Percentiles rank a stretch among this genome's conserved stretches.
phyloP scores from a whole-genome alignment of 2,888 invertebrate genomes.

The Papilio gigon region DNA sequence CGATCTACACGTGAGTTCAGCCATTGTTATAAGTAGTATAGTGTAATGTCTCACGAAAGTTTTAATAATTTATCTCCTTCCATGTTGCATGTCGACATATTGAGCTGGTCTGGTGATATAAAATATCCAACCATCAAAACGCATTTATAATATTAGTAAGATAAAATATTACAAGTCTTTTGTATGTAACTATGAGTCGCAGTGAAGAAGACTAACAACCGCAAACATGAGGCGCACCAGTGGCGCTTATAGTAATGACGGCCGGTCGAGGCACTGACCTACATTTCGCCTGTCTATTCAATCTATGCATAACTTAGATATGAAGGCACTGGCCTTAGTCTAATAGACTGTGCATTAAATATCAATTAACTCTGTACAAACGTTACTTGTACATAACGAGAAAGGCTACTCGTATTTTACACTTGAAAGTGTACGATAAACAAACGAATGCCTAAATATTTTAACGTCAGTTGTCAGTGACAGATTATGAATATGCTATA shows the following conservation, averaged over 20 bases:
- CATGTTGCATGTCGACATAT: too few relatives aligned
- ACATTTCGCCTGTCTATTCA: constrained; percentile 48
- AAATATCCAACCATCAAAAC: too few relatives aligned
- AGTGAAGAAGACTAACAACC: not conserved
- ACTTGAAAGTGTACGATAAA: not conserved
- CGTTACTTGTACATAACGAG: not conserved
- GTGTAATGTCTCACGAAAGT: too few relatives aligned
- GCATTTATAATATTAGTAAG: too few relatives aligned
- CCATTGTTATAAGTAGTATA: too few relatives aligned
- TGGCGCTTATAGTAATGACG: constrained; percentile 23
- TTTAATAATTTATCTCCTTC: too few relatives aligned
- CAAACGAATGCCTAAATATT: not conserved
- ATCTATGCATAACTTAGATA: constrained; percentile 48
- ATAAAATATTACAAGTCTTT: too few relatives aligned
- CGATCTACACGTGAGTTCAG: too few relatives aligned
- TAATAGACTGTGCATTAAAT: constrained; percentile 40
- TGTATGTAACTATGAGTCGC: not conserved
- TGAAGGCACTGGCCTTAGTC: constrained; percentile 44
- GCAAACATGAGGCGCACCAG: constrained; percentile 12
- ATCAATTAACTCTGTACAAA: constrained; percentile 25
- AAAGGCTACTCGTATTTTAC: not conserved
- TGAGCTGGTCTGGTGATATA: too few relatives aligned
- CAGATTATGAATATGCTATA: too few relatives aligned
- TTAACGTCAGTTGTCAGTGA: not conserved
- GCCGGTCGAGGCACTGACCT: constrained; percentile 49